Evolutionary conservation across 2,888 invertebrate species (phyloP), one percentile per base, ranked within the genome.

Genomic region (Hololepta plana): DNA sequence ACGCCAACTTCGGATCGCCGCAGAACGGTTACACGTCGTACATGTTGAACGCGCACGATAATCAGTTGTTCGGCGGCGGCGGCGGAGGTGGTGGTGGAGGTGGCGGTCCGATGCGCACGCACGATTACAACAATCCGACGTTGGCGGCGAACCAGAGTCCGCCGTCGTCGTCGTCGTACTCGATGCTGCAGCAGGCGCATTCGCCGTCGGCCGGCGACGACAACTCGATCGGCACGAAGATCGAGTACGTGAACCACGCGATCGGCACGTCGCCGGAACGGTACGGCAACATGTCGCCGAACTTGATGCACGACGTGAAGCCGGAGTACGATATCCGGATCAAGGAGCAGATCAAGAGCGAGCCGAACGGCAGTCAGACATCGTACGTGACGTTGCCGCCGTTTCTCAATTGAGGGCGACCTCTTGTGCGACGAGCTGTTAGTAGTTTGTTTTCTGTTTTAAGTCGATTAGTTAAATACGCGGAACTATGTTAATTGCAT

Each of bases 341-440:
- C 4, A 53, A 54, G 28, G 53, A 51, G 15, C 36, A 39, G 22
- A 39, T 51, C 20, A 55, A 55, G 36, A 34, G 42, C 8, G 54
- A 54, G 27, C 40, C 42, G 20, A 45, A 44, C 10, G 44, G 43
- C 40, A 63, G 53, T 35, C 72, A 71, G 45, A 64, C 62, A 24
- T n/a, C n/a, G n/a, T 75, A 72, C 46, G 73, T 74, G 20, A 65
- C 72, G 28, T 55, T 75, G 55, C 75, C 75, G 59, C 72, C 74
- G 67, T 75, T 76, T 72, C 64, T 73, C 67, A 73, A 73, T 59
- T 73, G 58, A 52, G n/a, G n/a, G n/a, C n/a, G n/a, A n/a, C n/a
- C n/a, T n/a, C n/a, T n/a, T n/a, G n/a, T n/a, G n/a, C n/a, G n/a
- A n/a, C 49, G 43, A 48, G 49, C 30, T 17, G 24, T 33, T n/a